Base-by-base conservation (phyloP, 2,113 vertebrate species). In the Ahaetulla prasina region DNA sequence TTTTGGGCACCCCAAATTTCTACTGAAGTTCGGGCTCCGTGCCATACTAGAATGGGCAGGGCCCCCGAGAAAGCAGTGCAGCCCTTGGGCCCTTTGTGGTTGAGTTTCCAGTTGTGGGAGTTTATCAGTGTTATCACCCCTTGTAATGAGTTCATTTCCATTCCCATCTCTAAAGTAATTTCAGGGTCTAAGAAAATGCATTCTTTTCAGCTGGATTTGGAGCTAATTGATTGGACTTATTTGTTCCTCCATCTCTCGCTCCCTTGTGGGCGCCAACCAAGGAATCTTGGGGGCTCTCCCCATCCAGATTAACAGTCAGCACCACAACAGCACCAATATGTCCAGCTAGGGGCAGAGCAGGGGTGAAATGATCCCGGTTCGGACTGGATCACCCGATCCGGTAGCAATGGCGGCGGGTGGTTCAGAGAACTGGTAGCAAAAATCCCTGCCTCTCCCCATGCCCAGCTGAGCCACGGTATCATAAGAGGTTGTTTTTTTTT, bases 161-260 rank as follows among this genome's bases (percentile, higher is more conserved):
- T 95, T 96, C 91, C 49, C 85, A 93, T 92, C 90, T 91, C 94
- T 91, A 92, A 94, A 97, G 93, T 93, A 95, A 92, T 95, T 96
- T 91, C 53, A 49, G 85, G 94, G 93, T 95, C 92, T 93, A 93
- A 93, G 94, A 96, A 96, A 47, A 90, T 89, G 74, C 91, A 94
- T 92, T 94, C 93, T 94, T 96, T 95, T 90, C 90, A 53, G 91
- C 96, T 96, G 43, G 3, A 89, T 92, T 95, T 74, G 91, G 91
- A 94, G 91, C 30, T 96, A 97, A 97, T 96, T 95, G 94, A 95
- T 95, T 95, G 94, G 80, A 35, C 53, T 18, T 95, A 92, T 94
- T 95, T 95, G 93, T 95, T 95, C 96, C 60, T 53, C 45, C 10
- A 1, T 18, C 91, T 57, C 52, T 14, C 2, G 18, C 25, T 11